Evolutionary conservation across 2,888 invertebrate genomes (phyloP), one percentile per base, ranked within the genome.

Genomic region (Eupithecia inturbata): DNA sequence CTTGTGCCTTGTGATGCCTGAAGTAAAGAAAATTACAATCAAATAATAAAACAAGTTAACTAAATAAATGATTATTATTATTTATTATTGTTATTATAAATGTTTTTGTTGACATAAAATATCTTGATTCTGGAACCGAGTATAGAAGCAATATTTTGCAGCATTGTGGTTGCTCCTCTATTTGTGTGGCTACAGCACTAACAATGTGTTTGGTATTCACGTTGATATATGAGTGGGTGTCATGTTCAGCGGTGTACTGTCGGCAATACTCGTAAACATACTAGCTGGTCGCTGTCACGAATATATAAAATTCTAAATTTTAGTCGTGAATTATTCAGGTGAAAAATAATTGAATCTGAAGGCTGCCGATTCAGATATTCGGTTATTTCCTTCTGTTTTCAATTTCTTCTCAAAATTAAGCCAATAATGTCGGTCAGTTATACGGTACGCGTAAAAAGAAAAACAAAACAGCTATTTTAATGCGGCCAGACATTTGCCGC

Each of bases 161-260:
- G 63, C 33, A 66, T 12, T 69, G 19, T 53, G 31, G 41, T 57
- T 39, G 63, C 68, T 45, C 49, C 39, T 22, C 19, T 49, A 49
- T 33, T 66, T 49, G 31, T 68, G 60, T 67, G n/a, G 70, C 53
- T 63, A 31, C 33, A 67, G 36, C 16, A 66, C 57, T 69, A 77
- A 80, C 71, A 71, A 64, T 70, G 77, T 73, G 70, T 78, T 84
- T 80, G 77, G 81, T 86, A 85, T 85, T 84, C 85, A 83, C 82
- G 78, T 80, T 87, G 86, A 86, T 86, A 82, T 87, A 85, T 82
- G 82, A 76, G 76, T 72, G 70, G 79, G 77, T 81, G 87, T 86
- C 83, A 85, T 76, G 79, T 69, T 79, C 84, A 85, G 81, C 80
- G 84, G 83, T 76, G 82, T 81, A 77, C 80, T 81, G 82, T 81